Base-by-base conservation (phyloP, 2,797 vertebrate species). In the Chelonia mydas region DNA sequence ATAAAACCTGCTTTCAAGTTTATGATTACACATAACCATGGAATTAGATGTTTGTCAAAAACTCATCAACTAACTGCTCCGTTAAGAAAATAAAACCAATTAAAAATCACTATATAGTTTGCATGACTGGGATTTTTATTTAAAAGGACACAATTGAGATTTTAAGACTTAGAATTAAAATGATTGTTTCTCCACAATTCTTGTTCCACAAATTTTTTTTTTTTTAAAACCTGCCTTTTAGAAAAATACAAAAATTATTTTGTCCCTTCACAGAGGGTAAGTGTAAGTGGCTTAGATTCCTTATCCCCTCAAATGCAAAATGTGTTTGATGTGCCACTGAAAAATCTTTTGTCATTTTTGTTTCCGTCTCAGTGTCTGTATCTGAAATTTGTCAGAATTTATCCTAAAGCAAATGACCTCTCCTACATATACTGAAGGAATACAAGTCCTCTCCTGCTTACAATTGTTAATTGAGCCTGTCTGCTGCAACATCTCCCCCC, bases 381-480 rank as follows among this genome's bases (percentile, higher is more conserved):
- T 87, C 93, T 94, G 91, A 97, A 98, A 98, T 98, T 98, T 86
- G 90, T 96, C 97, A 97, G 97, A 97, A 98, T 98, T 93, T 97
- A 97, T 98, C 97, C 97, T 98, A 97, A 97, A 98, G 97, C 96
- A 98, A 98, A 92, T 97, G 96, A 97, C 97, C 97, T 98, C 95
- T 96, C 95, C 93, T 98, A 88, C 90, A 92, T 83, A 80, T 97
- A 97, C 88, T 31, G 85, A 96, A 97, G 92, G 94, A 97, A 98
- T 90, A 89, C 77, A 95, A 95, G 96, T 94, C 95, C 95, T 97
- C 90, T 97, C 91, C 92, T 97, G 94, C 96, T 95, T 95, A 96
- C 94, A 96, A 96, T 94, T 97, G 96, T 97, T 98, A 97, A 98
- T 93, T 98, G 94, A 97, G 94, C 94, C 96, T 98, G 92, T 95